Conservation (phyloP, 2,797 vertebrate genomes). For the Gallinago solitaria region DNA sequence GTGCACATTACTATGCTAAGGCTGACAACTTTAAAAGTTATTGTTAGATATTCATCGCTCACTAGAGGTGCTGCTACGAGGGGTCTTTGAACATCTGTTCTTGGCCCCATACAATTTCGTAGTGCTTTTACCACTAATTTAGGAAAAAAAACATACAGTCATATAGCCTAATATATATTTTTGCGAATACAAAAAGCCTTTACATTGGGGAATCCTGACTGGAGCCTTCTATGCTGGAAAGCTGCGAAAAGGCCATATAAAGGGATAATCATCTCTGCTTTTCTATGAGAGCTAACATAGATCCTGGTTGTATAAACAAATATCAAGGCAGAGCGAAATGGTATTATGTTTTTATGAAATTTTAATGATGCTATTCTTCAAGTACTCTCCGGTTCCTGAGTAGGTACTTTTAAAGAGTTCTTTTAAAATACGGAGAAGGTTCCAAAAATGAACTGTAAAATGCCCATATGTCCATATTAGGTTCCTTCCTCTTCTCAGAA, state of each 20-base stretch:
- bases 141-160: conserved; percentile 14
- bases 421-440: neutral
- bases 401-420: neutral
- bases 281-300: neutral
- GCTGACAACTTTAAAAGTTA: conserved; percentile 15
- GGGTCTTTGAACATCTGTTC: conserved; percentile 41
- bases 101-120: neutral
- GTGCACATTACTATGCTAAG: conserved; percentile 30
- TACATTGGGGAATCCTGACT: neutral
- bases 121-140: neutral
- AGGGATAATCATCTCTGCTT: neutral
- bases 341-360: neutral
- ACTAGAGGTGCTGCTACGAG: conserved; percentile 17
- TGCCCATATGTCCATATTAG: neutral
- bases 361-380: conserved; percentile 21
- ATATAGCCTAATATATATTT: neutral
- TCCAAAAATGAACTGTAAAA: neutral
- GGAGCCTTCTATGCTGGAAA: neutral
- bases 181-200: neutral
- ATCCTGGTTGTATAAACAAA: conserved; percentile 6
- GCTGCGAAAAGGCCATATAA: neutral
- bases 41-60: conserved; percentile 16
- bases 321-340: neutral
- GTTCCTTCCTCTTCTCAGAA: neutral
- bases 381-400: neutral